Percentiles rank a stretch among this genome's conserved stretches.
These are phyloP conservation scores for Paralichthys olivaceus DNA, from an alignment of 2,113 vertebrate species.

Conservation along the genomic window DNA sequence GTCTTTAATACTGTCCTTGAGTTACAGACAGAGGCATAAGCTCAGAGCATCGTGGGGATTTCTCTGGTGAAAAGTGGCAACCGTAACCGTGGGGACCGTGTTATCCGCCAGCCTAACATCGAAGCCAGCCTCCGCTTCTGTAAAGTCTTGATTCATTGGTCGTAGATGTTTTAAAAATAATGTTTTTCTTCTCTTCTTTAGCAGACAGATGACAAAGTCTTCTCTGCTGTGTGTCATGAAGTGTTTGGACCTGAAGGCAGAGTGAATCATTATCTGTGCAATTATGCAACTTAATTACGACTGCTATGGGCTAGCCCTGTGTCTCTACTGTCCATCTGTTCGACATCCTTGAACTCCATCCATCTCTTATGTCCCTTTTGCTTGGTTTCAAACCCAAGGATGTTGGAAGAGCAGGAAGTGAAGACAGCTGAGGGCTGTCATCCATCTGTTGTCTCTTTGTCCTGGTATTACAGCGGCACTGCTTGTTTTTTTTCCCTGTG, in stretches of 20 bases:
- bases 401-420: slow-evolving; percentile 21
- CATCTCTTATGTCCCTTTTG: slow-evolving; percentile 50
- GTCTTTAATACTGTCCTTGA: slow-evolving; percentile 18
- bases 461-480: slow-evolving; percentile 15
- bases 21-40: slow-evolving; percentile 21
- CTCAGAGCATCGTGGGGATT: slow-evolving; percentile 15
- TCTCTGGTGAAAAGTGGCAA: slow-evolving; percentile 4
- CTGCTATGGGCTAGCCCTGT: slow-evolving; percentile 54
- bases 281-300: slow-evolving; percentile 75
- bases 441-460: slow-evolving; percentile 39
- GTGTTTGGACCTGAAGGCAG: slow-evolving; percentile 70
- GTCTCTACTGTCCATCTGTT: slow-evolving; percentile 69
- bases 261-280: slow-evolving; percentile 74
- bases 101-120: slow-evolving; percentile 28
- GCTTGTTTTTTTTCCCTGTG: slow-evolving; percentile 14
- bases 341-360: slow-evolving; percentile 62
- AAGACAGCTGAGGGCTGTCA: slow-evolving; percentile 52
- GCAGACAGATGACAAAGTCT: slow-evolving; percentile 48
- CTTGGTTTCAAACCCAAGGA: slow-evolving; percentile 41
- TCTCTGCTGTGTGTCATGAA: slow-evolving; percentile 54
- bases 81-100: slow-evolving; percentile 17
- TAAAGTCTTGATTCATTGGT: slow-evolving; percentile 46
- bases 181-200: background rate
- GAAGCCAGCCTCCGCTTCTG: slow-evolving; percentile 17
- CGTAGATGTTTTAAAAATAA: slow-evolving; percentile 6